A percentile compares a stretch with the other conserved stretches of the same genome.
phyloP scores from a whole-genome alignment of 2,797 vertebrate genomes.

The Neopelma chrysocephalum region DNA sequence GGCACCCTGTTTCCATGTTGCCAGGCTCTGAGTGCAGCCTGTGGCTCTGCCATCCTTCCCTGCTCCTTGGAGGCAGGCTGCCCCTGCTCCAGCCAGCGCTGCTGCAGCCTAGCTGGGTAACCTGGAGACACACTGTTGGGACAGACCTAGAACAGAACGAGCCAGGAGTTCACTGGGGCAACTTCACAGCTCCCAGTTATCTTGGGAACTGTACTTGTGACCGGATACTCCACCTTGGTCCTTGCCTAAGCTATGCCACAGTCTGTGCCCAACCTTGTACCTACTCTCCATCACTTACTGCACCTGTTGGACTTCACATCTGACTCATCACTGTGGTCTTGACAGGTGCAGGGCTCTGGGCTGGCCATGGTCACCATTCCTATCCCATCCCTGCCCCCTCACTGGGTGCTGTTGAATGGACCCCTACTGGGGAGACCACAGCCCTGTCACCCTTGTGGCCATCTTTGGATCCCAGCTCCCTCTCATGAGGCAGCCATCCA shows the following conservation, averaged over 20 bases:
- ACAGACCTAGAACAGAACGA: not conserved
- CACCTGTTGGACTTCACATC: too few relatives aligned
- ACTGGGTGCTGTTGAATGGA: not conserved
- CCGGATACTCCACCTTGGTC: not conserved
- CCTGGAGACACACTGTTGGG: not conserved
- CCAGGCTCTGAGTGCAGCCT: not conserved
- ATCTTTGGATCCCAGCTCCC: not conserved
- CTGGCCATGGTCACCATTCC: not conserved
- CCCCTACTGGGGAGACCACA: not conserved
- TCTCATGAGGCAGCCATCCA: not conserved
- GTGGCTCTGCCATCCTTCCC: fast-evolving
- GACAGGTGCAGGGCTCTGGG: not conserved
- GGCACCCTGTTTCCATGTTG: fast-evolving
- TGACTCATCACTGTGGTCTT: not conserved
- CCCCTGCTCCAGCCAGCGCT: not conserved
- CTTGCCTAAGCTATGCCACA: not conserved
- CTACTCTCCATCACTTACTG: not conserved
- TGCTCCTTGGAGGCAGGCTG: fast-evolving
- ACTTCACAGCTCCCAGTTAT: not conserved
- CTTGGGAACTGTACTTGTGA: not conserved
- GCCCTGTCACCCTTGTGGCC: not conserved
- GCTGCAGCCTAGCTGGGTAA: not conserved
- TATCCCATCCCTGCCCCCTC: not conserved
- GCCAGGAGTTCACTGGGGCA: not conserved
- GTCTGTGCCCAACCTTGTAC: not conserved